Percentiles rank a stretch among this genome's conserved stretches.
phyloP scores from a whole-genome alignment of 1,140 invertebrate genomes.

The Macrobrachium nipponense region DNA sequence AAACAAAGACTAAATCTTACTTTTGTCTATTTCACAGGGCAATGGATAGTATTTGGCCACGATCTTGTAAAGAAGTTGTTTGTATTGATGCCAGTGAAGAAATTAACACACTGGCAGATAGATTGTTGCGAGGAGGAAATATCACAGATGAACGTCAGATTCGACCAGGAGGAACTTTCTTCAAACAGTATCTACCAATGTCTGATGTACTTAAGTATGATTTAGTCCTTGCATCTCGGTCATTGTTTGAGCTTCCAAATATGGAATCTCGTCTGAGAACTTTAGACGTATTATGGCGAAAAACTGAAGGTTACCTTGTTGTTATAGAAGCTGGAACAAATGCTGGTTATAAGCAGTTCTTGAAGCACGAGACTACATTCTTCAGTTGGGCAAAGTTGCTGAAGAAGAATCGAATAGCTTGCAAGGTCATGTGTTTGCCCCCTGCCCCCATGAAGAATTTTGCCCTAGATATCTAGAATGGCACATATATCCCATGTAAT shows the following conservation, averaged over 20 bases:
- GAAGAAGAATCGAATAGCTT: slow-evolving; percentile 2
- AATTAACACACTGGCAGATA: slow-evolving; percentile 84
- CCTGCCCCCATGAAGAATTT: slow-evolving; percentile 80
- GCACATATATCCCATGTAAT: slow-evolving; percentile 78
- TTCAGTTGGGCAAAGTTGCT: slow-evolving; percentile 62
- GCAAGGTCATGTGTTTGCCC: slow-evolving; percentile 55
- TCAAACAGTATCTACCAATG: slow-evolving; percentile 85
- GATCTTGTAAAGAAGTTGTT: slow-evolving; percentile 82
- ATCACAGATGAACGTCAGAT: slow-evolving; percentile 70
- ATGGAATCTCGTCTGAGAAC: slow-evolving; percentile 77
- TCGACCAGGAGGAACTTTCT: slow-evolving; percentile 75
- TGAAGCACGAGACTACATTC: slow-evolving; percentile 69
- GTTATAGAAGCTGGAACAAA: slow-evolving; percentile 87
- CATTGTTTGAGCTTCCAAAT: slow-evolving; percentile 83
- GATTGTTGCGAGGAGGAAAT: slow-evolving; percentile 76
- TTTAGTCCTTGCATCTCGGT: slow-evolving; percentile 83
- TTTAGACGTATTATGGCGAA: slow-evolving; percentile 85
- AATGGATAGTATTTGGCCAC: slow-evolving; percentile 78
- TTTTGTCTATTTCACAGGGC: slow-evolving; percentile 73
- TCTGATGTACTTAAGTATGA: slow-evolving; percentile 78
- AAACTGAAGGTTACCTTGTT: slow-evolving; percentile 81
- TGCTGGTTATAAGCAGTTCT: slow-evolving; percentile 76
- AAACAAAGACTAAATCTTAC: too few species aligned
- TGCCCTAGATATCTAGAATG: slow-evolving; percentile 79
- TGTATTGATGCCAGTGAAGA: slow-evolving; percentile 82